Evolutionary conservation across 2,888 invertebrate genomes (phyloP), one percentile per base, ranked within the genome.

Genomic region (Amblyjoppa fuscipennis): DNA sequence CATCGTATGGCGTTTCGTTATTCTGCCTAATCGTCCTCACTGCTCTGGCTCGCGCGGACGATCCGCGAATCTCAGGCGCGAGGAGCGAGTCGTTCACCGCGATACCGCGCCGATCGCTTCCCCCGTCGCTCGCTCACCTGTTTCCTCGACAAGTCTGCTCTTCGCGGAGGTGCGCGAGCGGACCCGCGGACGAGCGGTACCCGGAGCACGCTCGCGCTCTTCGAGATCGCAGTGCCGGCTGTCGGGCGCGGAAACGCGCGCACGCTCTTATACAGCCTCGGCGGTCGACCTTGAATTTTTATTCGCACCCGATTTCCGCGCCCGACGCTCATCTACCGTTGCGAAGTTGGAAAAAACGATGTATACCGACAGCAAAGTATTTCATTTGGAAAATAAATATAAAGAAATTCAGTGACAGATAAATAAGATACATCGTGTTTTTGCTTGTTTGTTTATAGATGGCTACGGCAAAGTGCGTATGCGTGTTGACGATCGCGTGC

Each of bases 361-460:
- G 59, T 16, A 59, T 64, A 13, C 16, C 6, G 16, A 64, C 7
- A 31, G 13, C 4, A 64, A 64, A 16, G 2, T 34, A 34, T 31
- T 16, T n/a, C 3, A 5, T 3, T 13, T 1, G 1, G 34, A 64
- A 61, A 38, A 13, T 38, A 41, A 38, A 56, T 20, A 38, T 28
- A 1, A 5, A 25, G 0, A 31, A 53, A 49, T 69, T 53, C 9
- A 16, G 70, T 28, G 38, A 53, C 31, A 51, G 25, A 31, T 31
- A 11, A n/a, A 45, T 49, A 25, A 31, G 49, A 28, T 25, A 31
- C 45, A 49, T 77, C 49, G n/a, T 51, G 70, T 75, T 49, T 73
- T 38, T 70, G 41, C 31, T 53, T 66, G 73, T 81, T 86, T 88
- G 89, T 81, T 93, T 93, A 64, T 92, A 94, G 94, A 94, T 94